phyloP scores from a whole-genome alignment of 2,888 invertebrate genomes.

The Venusia cambrica region DNA sequence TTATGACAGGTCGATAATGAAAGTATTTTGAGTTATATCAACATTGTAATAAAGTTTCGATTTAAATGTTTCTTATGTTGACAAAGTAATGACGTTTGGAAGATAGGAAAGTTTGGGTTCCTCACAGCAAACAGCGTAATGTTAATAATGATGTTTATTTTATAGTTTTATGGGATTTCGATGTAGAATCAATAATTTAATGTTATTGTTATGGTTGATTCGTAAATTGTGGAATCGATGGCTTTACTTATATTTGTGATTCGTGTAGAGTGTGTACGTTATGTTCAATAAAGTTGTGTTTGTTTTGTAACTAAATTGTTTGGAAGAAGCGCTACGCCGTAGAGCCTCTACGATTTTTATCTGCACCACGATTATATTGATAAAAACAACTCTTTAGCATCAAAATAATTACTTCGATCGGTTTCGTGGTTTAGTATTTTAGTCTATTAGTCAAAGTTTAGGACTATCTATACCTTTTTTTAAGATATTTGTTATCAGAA shows the following conservation, averaged over 20 bases:
- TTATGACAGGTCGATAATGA: constrained; percentile 47
- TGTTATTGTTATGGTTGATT: constrained; percentile 23
- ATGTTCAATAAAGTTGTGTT: constrained; percentile 7
- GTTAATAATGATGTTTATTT: constrained; percentile 32
- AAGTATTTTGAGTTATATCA: constrained; percentile 44
- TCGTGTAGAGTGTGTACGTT: background rate
- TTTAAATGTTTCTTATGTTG: constrained; percentile 45
- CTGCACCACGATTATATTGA: no score
- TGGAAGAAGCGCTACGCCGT: constrained; percentile 6
- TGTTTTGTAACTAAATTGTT: constrained; percentile 17
- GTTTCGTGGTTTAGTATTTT: no score
- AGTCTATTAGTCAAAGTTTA: no score
- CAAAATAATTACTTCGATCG: no score
- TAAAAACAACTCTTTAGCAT: no score
- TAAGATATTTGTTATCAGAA: no score
- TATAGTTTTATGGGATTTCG: constrained; percentile 26
- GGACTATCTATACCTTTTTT: no score
- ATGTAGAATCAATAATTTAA: constrained; percentile 37
- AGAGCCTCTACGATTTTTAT: constrained; percentile 10
- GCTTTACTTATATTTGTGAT: constrained; percentile 22
- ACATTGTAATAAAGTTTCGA: constrained; percentile 42
- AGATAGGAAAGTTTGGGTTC: constrained; percentile 34
- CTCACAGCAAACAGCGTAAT: constrained; percentile 41
- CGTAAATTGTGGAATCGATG: constrained; percentile 9
- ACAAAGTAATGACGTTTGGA: constrained; percentile 41